Conservation (phyloP, 2,888 invertebrate species). For the Taphrorychus bicolor region DNA sequence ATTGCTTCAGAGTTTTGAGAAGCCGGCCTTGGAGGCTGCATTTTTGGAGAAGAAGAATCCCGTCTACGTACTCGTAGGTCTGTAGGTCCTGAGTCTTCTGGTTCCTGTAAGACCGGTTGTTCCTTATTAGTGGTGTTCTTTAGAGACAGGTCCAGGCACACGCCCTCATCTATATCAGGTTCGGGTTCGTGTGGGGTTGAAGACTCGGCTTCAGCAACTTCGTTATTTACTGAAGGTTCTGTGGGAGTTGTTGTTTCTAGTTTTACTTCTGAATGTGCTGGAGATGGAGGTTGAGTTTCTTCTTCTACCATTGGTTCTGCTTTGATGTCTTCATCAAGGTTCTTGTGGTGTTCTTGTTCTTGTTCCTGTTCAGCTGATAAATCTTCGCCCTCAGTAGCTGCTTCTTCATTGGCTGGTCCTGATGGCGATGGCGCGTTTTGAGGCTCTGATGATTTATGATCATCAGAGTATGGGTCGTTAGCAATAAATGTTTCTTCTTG, state of each 20-base stretch:
- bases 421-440: too few relatives aligned
- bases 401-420: too few relatives aligned
- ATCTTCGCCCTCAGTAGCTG: too few relatives aligned
- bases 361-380: too few relatives aligned
- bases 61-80: slow-evolving; percentile 67
- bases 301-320: background rate
- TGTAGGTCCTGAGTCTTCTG: slow-evolving; percentile 60
- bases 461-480: background rate
- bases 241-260: background rate
- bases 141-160: slow-evolving; percentile 50
- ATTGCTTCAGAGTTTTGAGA: slow-evolving; percentile 75
- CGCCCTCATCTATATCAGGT: slow-evolving; percentile 38
- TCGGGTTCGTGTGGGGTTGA: slow-evolving; percentile 32
- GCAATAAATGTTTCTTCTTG: slow-evolving; percentile 2
- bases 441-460: too few relatives aligned
- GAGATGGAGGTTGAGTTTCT: background rate
- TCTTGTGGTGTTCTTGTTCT: too few relatives aligned
- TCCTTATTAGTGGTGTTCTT: slow-evolving; percentile 31
- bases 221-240: background rate
- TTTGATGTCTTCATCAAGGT: too few relatives aligned
- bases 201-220: slow-evolving; percentile 22
- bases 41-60: slow-evolving; percentile 50
- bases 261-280: background rate
- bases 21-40: slow-evolving; percentile 65
- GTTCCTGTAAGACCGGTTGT: background rate